Evolutionary conservation across 2,797 vertebrate species (phyloP).

Genomic region (Rhinoraja longicauda): DNA sequence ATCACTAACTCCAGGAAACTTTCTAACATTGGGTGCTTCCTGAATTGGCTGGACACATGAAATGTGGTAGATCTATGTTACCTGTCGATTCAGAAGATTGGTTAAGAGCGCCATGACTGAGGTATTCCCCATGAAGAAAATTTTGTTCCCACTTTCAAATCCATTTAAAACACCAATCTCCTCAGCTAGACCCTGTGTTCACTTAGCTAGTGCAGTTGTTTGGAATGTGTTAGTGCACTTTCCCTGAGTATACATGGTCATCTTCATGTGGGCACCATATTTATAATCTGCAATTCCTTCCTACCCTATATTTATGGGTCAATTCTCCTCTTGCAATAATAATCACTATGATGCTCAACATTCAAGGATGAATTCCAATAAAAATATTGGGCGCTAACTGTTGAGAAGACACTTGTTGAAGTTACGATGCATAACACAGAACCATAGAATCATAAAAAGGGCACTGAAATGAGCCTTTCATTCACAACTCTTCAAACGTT

Average conservation of each 20-base stretch:
- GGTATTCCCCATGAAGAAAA: neutral
- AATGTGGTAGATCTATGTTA: neutral
- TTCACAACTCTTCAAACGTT: no score
- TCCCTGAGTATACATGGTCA: neutral
- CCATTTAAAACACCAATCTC: neutral
- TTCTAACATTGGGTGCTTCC: neutral
- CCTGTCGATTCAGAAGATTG: neutral
- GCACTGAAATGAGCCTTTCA: no score
- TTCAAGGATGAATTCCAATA: neutral
- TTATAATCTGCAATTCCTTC: no score
- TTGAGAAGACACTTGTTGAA: neutral
- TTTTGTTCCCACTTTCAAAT: neutral
- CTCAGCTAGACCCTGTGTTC: neutral
- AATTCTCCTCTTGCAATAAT: neutral
- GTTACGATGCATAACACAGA: neutral
- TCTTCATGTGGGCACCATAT: neutral
- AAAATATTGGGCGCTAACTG: neutral
- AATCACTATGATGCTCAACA: neutral
- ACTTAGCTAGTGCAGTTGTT: neutral
- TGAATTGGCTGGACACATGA: neutral
- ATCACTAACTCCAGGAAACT: neutral
- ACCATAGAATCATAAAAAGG: no score
- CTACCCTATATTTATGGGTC: neutral
- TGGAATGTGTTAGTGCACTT: neutral
- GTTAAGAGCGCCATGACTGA: neutral